Conservation (phyloP, 1,140 invertebrate genomes). For the Drosophila ohnishii region DNA sequence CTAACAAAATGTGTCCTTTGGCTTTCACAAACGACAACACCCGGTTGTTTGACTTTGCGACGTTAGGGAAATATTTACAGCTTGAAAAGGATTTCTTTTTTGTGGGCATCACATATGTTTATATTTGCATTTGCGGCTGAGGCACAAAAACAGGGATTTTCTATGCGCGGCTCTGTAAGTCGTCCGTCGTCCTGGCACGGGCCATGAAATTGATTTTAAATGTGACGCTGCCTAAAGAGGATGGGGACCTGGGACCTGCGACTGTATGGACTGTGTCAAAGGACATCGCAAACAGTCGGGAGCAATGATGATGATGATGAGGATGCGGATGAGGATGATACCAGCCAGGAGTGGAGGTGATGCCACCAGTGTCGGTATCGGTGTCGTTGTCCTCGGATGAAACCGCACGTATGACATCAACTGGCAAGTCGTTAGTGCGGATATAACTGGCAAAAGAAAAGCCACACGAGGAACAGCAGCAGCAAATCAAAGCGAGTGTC, state of each 20-base stretch:
- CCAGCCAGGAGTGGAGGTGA: conserved; percentile 20
- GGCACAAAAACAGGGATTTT: conserved; percentile 42
- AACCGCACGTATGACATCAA: conserved; percentile 72
- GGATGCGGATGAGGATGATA: conserved; percentile 5
- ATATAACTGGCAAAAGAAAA: conserved; percentile 54
- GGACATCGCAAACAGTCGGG: conserved; percentile 41
- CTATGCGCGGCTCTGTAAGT: conserved; percentile 16
- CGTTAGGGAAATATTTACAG: conserved; percentile 43
- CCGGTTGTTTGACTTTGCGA: conserved; percentile 26
- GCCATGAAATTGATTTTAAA: conserved; percentile 79
- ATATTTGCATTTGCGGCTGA: conserved; percentile 67
- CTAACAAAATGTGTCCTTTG: conserved; percentile 1
- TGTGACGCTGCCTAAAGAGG: conserved; percentile 58
- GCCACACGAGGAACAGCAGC: conserved; percentile 48
- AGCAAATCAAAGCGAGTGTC: conserved; percentile 78
- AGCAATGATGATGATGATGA: conserved; percentile 25
- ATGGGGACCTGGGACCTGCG: conserved; percentile 38
- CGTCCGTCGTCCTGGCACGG: conserved; percentile 22
- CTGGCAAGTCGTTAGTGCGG: conserved; percentile 72
- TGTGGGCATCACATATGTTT: conserved; percentile 53
- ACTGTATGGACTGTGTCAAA: conserved; percentile 20
- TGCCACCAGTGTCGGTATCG: conserved; percentile 13
- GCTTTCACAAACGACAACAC: not conserved
- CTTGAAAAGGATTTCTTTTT: conserved; percentile 50
- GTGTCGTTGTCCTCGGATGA: conserved; percentile 48